Evolutionary conservation across 1,140 invertebrate species (phyloP), one percentile per base, ranked within the genome.

Genomic region (Bombyx mandarina): DNA sequence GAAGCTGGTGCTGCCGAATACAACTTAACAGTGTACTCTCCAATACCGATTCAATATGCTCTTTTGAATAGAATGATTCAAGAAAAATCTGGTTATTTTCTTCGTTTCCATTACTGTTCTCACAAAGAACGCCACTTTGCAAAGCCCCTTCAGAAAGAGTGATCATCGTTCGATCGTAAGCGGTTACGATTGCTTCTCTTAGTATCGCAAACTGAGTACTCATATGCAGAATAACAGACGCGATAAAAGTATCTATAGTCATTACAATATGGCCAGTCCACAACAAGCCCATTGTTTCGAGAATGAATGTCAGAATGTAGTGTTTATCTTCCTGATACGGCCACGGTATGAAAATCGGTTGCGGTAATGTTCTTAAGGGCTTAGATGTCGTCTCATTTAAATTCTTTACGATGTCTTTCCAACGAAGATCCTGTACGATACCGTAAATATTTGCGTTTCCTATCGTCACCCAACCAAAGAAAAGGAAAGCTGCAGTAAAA

Each of bases 221-320:
- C 82, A 87, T 87, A 35, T 87, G 83, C 3, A 85, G 63, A 51
- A 87, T 82, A 6, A 87, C 57, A 6, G 83, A 80, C 7, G 76
- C 83, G 46, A 86, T 82, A 55, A 86, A 80, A 5, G 83, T 85
- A 48, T 86, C 83, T 45, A 85, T 79, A 0, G 72, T 78, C 82
- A 86, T 85, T 35, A 86, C 83, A 18, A 86, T 86, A 51, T 86
- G 83, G 6, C 83, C 83, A 6, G 82, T 86, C 83, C 83, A 86
- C n/a, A 86, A 63, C 6, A 86, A 63, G 1, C 83, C 83, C 8
- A 82, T 53, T 6, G 82, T 80, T 64, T 86, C 83, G 35, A 86
- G 58, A 8, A 76, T 55, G 61, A 83, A 83, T 3, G 83, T 85
- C 8, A 67, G 65, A 51, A 83, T 70, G 48, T 70, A 86, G 1